Percentiles rank a stretch among this genome's conserved stretches.
phyloP scores from a whole-genome alignment of 2,888 invertebrate species.

The Mimachlamys varia region DNA sequence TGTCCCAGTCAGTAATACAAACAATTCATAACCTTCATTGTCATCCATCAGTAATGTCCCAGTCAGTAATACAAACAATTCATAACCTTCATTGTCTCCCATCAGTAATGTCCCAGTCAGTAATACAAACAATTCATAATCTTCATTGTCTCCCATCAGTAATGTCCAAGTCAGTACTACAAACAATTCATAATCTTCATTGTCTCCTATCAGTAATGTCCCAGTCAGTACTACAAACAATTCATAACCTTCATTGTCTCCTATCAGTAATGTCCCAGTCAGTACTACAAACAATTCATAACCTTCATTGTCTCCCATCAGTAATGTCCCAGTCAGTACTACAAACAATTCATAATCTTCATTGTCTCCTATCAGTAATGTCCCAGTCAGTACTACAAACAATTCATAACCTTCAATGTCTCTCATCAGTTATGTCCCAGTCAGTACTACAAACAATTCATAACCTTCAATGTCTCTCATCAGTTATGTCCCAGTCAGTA shows the following conservation, averaged over 20 bases:
- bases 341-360: slow-evolving; percentile 83
- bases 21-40: slow-evolving; percentile 84
- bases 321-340: slow-evolving; percentile 63
- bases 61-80: slow-evolving; percentile 56
- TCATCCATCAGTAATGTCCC: slow-evolving; percentile 81
- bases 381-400: slow-evolving; percentile 59
- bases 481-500: slow-evolving; percentile 64
- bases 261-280: slow-evolving; percentile 77
- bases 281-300: slow-evolving; percentile 73
- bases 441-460: slow-evolving; percentile 50
- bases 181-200: slow-evolving; percentile 83
- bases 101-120: slow-evolving; percentile 66
- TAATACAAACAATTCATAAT: slow-evolving; percentile 79
- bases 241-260: slow-evolving; percentile 85
- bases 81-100: slow-evolving; percentile 85
- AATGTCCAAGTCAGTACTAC: slow-evolving; percentile 62
- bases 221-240: slow-evolving; percentile 58
- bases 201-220: slow-evolving; percentile 82
- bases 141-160: slow-evolving; percentile 84
- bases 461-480: slow-evolving; percentile 84
- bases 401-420: slow-evolving; percentile 82
- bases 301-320: slow-evolving; percentile 85
- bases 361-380: slow-evolving; percentile 82
- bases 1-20: slow-evolving; percentile 60
- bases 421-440: slow-evolving; percentile 77